Evolutionary conservation across 2,113 vertebrate species (phyloP), one percentile per base, ranked within the genome.

Genomic region (Catharus minimus): DNA sequence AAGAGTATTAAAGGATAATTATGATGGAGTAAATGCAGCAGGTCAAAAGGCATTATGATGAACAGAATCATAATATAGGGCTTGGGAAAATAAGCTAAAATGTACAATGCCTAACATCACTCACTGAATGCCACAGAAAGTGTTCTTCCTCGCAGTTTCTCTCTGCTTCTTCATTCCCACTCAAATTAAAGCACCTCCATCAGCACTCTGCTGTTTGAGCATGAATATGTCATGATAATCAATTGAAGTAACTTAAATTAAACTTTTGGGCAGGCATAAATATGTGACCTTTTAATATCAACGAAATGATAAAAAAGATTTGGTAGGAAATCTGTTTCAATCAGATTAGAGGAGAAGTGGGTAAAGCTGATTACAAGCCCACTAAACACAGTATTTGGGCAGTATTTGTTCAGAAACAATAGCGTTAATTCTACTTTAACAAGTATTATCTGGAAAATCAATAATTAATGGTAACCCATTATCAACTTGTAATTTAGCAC

Each of bases 1-100:
- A 98, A 98, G 98, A 98, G 98, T 98, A 98, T 98, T 98, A 98
- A 98, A 97, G 98, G 98, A 98, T 98, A 98, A 98, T 98, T 98
- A 98, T 97, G 97, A 97, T 97, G 97, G 96, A 97, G 97, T 98
- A 97, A 98, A 97, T 97, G 97, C 97, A 97, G 96, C 81, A 87
- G 96, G 97, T 97, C 97, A 96, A 97, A 97, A 98, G 94, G 97
- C 96, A 97, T 98, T 98, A 98, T 95, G 97, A 93, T 97, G 96
- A 94, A 96, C 95, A 95, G 96, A 97, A 95, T 95, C 96, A 94
- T 86, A 97, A 97, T 96, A 97, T 96, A 96, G 89, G 90, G 95
- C 95, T 96, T 89, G 93, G 96, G 77, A 89, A 97, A 97, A 97
- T 72, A 97, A 97, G 94, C 94, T 97, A 90, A 96, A 96, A 95